Percentiles rank a stretch among this genome's conserved stretches.
Conservation (phyloP, 2,113 vertebrate species). For the Lethenteron reissneri region DNA sequence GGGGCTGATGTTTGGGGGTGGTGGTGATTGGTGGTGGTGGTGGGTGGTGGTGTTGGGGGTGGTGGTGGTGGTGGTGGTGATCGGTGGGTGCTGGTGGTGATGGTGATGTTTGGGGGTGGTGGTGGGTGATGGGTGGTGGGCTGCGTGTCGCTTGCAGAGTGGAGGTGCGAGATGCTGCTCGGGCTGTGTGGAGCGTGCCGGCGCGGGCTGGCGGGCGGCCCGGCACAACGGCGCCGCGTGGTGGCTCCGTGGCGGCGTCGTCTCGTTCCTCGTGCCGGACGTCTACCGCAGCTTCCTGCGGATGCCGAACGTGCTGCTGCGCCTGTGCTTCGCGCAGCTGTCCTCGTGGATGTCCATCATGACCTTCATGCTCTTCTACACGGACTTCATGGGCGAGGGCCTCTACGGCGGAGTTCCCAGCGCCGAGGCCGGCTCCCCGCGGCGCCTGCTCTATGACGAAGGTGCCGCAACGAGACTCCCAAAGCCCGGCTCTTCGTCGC, state of each 20-base stretch:
- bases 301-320: conserved; percentile 29
- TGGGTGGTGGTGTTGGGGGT: too few species aligned
- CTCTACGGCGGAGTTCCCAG: conserved; percentile 43
- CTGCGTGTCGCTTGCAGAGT: conserved; percentile 15
- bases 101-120: too few species aligned
- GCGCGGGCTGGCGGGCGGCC: conserved; percentile 9
- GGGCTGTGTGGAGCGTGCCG: background rate
- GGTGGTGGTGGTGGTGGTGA: too few species aligned
- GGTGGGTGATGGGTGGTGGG: too few species aligned
- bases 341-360: conserved; percentile 63
- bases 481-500: too few species aligned
- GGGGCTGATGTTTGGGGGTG: too few species aligned
- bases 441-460: conserved; percentile 43
- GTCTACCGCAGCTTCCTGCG: conserved; percentile 6
- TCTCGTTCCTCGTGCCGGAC: conserved; percentile 9
- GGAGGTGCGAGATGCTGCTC: conserved; percentile 14
- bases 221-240: rapidly evolving
- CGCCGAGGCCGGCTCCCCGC: conserved; percentile 32
- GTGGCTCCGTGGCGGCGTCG: background rate
- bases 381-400: conserved; percentile 49
- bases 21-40: too few species aligned
- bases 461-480: conserved; percentile 18
- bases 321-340: conserved; percentile 44
- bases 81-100: too few species aligned
- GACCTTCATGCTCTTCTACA: conserved; percentile 60